These are phyloP conservation scores for Hypomecis punctinalis DNA, from an alignment of 2,888 invertebrate genomes.

Conservation along the genomic window DNA sequence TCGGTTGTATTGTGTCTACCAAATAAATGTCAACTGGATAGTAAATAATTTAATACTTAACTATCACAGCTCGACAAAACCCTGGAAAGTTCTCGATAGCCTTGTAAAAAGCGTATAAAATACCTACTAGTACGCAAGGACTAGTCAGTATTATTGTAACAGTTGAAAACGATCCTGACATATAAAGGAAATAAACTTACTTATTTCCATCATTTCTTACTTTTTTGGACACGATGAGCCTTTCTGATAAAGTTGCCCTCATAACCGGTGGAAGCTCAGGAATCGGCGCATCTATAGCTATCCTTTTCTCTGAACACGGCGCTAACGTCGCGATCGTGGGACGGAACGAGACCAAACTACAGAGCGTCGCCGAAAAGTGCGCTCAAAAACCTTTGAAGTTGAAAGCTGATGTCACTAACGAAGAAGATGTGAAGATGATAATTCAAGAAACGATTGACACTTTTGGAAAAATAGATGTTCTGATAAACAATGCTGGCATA, in stretches of 20 bases:
- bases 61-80: too few species aligned
- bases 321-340: conserved; percentile 86
- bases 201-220: too few species aligned
- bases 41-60: too few species aligned
- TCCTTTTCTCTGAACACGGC: conserved; percentile 86
- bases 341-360: conserved; percentile 87
- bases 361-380: conserved; percentile 74
- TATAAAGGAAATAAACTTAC: too few species aligned
- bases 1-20: too few species aligned
- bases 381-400: conserved; percentile 41
- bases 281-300: conserved; percentile 88
- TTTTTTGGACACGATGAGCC: conserved; percentile 38
- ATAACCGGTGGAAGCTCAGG: conserved; percentile 88
- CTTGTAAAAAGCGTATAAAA: too few species aligned
- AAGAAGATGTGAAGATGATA: conserved; percentile 50
- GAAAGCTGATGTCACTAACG: conserved; percentile 51
- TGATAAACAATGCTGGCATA: conserved; percentile 58
- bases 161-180: too few species aligned
- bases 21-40: too few species aligned
- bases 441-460: conserved; percentile 48
- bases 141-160: too few species aligned
- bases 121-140: too few species aligned
- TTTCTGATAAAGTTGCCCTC: conserved; percentile 78
- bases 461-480: conserved; percentile 51
- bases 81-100: too few species aligned